phyloP scores from a whole-genome alignment of 1,140 invertebrate species.

The Tetranychus urticae region DNA sequence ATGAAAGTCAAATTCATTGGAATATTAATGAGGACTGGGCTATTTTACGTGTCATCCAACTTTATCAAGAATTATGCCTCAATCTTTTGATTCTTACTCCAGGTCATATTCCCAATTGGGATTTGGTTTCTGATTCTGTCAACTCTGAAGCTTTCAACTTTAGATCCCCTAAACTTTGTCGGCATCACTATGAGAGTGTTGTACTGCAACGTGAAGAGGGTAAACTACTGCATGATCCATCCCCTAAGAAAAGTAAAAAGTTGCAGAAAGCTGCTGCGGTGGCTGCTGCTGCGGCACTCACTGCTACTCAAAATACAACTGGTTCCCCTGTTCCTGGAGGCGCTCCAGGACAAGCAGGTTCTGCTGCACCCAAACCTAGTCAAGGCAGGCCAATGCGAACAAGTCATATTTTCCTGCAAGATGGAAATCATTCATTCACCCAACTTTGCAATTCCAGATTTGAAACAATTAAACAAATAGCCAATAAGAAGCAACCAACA shows the following conservation, averaged over 20 bases:
- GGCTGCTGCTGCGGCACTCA: not conserved
- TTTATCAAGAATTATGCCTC: constrained; percentile 51
- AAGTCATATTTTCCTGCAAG: constrained; percentile 49
- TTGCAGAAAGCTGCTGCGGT: not conserved
- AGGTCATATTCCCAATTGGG: constrained; percentile 78
- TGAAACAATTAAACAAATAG: constrained; percentile 48
- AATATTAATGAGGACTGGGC: constrained; percentile 67
- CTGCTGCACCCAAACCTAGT: not conserved
- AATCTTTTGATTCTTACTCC: constrained; percentile 50
- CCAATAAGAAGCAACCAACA: constrained; percentile 36
- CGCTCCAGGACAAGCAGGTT: not conserved
- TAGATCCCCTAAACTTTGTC: constrained; percentile 66
- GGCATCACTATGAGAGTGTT: constrained; percentile 45
- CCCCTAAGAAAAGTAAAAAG: not conserved
- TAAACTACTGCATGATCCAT: constrained; percentile 37
- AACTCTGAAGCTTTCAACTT: constrained; percentile 49
- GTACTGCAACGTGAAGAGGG: constrained; percentile 67
- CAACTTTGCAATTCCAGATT: constrained; percentile 43
- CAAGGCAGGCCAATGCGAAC: constrained; percentile 33
- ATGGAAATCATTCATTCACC: constrained; percentile 53
- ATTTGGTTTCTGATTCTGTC: constrained; percentile 72
- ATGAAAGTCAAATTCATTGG: constrained; percentile 37
- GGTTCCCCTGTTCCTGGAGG: not conserved
- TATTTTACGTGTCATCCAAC: constrained; percentile 49
- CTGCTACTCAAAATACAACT: not conserved